Conservation (phyloP, 2,888 invertebrate genomes). For the Acronicta aceris region DNA sequence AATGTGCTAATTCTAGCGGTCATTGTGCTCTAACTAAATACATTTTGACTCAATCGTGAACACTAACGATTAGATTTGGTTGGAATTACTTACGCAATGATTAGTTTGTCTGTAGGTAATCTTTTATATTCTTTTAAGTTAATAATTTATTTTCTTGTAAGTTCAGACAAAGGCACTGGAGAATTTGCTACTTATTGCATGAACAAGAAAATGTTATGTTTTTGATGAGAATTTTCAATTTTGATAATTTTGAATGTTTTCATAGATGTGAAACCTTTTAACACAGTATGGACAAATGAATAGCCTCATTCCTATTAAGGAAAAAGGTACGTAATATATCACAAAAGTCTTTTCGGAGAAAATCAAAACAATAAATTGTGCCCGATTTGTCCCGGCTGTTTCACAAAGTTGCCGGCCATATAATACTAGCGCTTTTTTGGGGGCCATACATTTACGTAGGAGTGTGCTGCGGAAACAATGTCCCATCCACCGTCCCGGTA, state of each 20-base stretch:
- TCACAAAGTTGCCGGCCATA: slow-evolving; percentile 66
- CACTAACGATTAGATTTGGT: slow-evolving; percentile 21
- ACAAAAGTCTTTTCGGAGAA: slow-evolving; percentile 58
- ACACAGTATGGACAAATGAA: background rate
- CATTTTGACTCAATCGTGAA: slow-evolving; percentile 26
- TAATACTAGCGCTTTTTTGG: slow-evolving; percentile 59
- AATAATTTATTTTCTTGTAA: no score
- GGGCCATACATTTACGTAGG: slow-evolving; percentile 63
- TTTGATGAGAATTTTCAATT: no score
- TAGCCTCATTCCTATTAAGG: slow-evolving; percentile 27
- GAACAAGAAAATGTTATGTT: no score
- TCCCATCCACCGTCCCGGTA: slow-evolving; percentile 62
- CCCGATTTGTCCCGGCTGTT: slow-evolving; percentile 67
- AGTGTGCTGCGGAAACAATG: slow-evolving; percentile 56
- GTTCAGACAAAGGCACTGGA: no score
- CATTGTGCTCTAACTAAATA: slow-evolving; percentile 45
- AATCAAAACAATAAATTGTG: slow-evolving; percentile 71
- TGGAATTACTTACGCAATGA: slow-evolving; percentile 20
- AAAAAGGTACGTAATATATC: slow-evolving; percentile 39
- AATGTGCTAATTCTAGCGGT: slow-evolving; percentile 44
- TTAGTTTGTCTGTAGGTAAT: background rate
- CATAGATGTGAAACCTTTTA: background rate
- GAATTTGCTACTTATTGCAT: no score
- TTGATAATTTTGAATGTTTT: background rate
- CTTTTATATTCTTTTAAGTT: no score